phyloP scores from a whole-genome alignment of 2,113 vertebrate genomes.

The Chrysochloris asiatica region DNA sequence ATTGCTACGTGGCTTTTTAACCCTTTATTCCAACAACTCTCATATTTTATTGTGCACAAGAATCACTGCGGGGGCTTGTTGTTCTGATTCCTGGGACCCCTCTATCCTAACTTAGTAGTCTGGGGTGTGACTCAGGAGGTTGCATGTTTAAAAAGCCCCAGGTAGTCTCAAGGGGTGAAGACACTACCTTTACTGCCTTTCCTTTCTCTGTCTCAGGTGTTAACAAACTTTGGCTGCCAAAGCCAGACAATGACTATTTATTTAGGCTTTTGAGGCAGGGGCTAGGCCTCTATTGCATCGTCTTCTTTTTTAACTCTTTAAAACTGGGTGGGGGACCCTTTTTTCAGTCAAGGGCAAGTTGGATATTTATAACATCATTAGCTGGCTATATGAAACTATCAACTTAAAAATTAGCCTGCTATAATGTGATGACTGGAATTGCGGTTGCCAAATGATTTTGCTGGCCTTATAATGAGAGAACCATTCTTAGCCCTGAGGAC shows the following conservation, averaged over 20 bases:
- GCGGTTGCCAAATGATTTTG: too few relatives aligned
- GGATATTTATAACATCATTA: too few relatives aligned
- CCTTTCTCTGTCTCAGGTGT: background rate
- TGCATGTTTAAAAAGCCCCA: background rate
- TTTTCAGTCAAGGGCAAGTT: too few relatives aligned
- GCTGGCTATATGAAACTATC: too few relatives aligned
- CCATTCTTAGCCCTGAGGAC: background rate
- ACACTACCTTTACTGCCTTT: background rate
- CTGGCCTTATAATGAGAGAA: too few relatives aligned
- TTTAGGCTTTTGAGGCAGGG: background rate
- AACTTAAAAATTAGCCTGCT: too few relatives aligned
- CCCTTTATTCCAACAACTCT: background rate
- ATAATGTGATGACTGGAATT: too few relatives aligned
- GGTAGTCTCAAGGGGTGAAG: background rate
- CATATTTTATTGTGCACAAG: background rate
- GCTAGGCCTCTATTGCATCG: background rate
- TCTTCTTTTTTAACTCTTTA: background rate
- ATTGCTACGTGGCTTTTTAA: background rate
- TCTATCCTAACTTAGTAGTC: background rate
- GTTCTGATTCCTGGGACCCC: background rate
- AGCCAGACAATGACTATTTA: background rate
- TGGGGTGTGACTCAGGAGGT: slow-evolving; percentile 16
- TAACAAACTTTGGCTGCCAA: background rate
- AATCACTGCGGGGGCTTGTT: too few relatives aligned
- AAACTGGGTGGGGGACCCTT: background rate